Percentiles rank a stretch among this genome's conserved stretches.
phyloP scores from a whole-genome alignment of 2,113 vertebrate species.

The Apodemus sylvaticus region DNA sequence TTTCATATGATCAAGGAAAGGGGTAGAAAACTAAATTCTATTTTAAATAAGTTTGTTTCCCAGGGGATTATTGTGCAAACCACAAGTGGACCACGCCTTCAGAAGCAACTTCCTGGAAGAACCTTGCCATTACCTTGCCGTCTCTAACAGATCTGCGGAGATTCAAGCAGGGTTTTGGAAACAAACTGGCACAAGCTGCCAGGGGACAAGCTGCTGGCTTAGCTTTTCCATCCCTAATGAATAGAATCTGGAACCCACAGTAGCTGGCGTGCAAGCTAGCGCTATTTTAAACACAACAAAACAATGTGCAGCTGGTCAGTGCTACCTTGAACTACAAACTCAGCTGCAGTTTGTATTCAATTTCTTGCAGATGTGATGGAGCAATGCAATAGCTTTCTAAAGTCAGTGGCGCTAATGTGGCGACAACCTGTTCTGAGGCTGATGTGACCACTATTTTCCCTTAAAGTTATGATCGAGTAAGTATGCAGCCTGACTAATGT shows the following conservation, averaged over 20 bases:
- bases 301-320: constrained; percentile 70
- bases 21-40: not conserved
- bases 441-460: not conserved
- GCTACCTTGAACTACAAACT: constrained; percentile 73
- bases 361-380: constrained; percentile 67
- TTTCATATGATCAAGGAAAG: not conserved
- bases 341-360: constrained; percentile 61
- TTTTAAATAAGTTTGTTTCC: constrained; percentile 35
- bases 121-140: not conserved
- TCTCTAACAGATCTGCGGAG: not conserved
- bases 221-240: constrained; percentile 62
- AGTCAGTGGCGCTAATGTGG: not conserved
- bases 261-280: constrained; percentile 71
- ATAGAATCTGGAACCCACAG: constrained; percentile 67
- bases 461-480: constrained; percentile 16
- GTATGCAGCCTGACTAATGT: not conserved
- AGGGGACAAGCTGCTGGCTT: not conserved
- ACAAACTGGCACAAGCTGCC: not conserved
- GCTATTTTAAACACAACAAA: constrained; percentile 75
- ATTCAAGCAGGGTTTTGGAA: not conserved
- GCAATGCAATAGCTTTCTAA: not conserved
- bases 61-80: not conserved
- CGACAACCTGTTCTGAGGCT: not conserved
- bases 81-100: not conserved
- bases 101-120: not conserved